Evolutionary conservation across 2,888 invertebrate species (phyloP), one percentile per base, ranked within the genome.

Genomic region (Bembecia ichneumoniformis): DNA sequence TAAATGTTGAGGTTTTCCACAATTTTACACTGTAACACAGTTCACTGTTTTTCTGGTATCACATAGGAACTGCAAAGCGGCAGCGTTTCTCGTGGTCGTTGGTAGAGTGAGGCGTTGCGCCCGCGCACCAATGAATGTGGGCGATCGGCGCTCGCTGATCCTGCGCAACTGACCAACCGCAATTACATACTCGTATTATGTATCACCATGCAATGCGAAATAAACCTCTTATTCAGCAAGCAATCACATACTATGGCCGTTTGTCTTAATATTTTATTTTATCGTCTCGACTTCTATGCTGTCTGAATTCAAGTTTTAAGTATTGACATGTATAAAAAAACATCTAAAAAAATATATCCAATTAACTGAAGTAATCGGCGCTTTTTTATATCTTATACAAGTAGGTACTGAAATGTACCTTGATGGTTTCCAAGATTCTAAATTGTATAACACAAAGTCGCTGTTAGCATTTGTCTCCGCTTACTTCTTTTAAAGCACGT

Each of bases 91-190:
- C 71, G 72, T 66, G 66, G 66, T 68, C 71, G 71, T 55, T 59
- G 58, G 62, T 63, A 57, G 68, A 82, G 74, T 81, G 82, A 79
- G 76, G 77, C 74, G 74, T 68, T 61, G 75, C 77, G 77, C 76
- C 60, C 63, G 75, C 71, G 55, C 51, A 53, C 28, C 28, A 28
- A 28, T 28, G 28, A 57, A n/a, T 55, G 60, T 17, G 35, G 72
- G 72, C 68, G 66, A 51, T 53, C 58, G 51, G 46, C 49, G 63
- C 49, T 20, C 20, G 63, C 62, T 73, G 74, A 74, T 80, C 80
- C 81, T 79, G 76, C 71, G 67, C 56, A 59, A 58, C 59, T 58
- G 55, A 52, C 58, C 47, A 56, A 46, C 47, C 50, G 58, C 61
- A 63, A 64, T 64, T 62, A 59, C 59, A 15, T 11, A 14, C n/a